Evolutionary conservation across 1,140 invertebrate species (phyloP), one percentile per base, ranked within the genome.

Genomic region (Hirudo medicinalis): DNA sequence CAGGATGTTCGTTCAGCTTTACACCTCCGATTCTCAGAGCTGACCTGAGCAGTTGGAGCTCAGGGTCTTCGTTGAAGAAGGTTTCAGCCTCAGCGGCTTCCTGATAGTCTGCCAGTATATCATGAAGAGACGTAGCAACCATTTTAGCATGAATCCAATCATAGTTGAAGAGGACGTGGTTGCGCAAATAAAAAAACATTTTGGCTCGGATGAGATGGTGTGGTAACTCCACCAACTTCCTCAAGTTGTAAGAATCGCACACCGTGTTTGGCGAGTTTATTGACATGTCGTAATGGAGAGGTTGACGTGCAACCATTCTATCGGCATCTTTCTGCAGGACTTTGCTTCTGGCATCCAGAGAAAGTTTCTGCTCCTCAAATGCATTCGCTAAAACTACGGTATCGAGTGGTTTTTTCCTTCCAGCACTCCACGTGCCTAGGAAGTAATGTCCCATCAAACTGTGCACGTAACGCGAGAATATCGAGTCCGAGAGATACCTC

Each of bases 101-200:
- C 83, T 97, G 94, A 80, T 94, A 97, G 80, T 99, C 95, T 15
- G 90, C 89, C 15, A 98, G 82, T 3, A 97, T 89, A 0, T 91
- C 74, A 49, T 95, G 94, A 3, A 98, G 84, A 0, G 95, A 94
- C 80, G 94, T 97, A 73, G 91, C 92, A 73, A 89, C 90, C 1
- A 98, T 83, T 81, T 98, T 98, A 0, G 94, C 92, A 79, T 97
- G 92, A 0, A 99, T 84, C 92, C 94, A 99, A 75, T 94, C 88
- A 79, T 97, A 98, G 81, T 97, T 97, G 82, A 99, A 99, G 0
- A 98, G 84, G 15, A 97, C 93, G 77, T 94, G 87, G 69, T 90
- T 87, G 79, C 94, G 96, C 0, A 98, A 83, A 82, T 97, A 94
- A 72, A 90, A 89, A 77, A 93, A 94, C 36, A 94, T 40, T 13